A percentile compares a stretch with the other conserved stretches of the same genome.
Conservation (phyloP, 2,113 vertebrate genomes). For the Anoura caudifer region DNA sequence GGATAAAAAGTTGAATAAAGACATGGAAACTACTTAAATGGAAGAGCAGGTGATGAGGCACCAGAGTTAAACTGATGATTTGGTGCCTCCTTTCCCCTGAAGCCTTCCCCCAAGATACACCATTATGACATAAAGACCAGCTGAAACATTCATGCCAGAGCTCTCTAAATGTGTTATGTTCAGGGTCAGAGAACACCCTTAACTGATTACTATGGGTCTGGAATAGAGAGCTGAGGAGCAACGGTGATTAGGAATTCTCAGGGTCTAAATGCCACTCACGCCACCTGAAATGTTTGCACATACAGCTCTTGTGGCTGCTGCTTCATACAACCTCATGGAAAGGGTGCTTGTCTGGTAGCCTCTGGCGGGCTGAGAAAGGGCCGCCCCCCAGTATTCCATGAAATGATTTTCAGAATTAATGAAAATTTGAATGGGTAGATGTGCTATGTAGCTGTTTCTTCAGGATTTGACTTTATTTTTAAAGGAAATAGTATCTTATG, state of each 20-base stretch:
- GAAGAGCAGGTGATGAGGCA: background rate
- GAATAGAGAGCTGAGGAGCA: background rate
- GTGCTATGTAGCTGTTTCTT: background rate
- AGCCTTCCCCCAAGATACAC: background rate
- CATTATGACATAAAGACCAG: background rate
- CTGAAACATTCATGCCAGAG: background rate
- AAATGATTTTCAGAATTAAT: background rate
- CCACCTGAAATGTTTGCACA: background rate
- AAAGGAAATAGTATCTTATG: background rate
- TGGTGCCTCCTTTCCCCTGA: background rate
- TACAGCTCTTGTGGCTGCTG: background rate
- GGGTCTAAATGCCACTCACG: background rate
- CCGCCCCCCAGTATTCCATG: background rate
- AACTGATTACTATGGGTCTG: background rate
- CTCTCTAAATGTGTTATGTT: background rate
- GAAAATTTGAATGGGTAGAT: background rate
- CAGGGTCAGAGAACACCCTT: background rate
- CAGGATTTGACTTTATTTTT: background rate
- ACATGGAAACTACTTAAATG: background rate
- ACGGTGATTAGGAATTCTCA: background rate
- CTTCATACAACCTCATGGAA: background rate
- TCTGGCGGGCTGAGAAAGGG: background rate
- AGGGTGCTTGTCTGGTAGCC: background rate
- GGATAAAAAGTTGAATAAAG: background rate
- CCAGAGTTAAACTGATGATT: background rate